phyloP scores from a whole-genome alignment of 53 echinoderm and acorn worm genomes.

The Crossaster papposus region DNA sequence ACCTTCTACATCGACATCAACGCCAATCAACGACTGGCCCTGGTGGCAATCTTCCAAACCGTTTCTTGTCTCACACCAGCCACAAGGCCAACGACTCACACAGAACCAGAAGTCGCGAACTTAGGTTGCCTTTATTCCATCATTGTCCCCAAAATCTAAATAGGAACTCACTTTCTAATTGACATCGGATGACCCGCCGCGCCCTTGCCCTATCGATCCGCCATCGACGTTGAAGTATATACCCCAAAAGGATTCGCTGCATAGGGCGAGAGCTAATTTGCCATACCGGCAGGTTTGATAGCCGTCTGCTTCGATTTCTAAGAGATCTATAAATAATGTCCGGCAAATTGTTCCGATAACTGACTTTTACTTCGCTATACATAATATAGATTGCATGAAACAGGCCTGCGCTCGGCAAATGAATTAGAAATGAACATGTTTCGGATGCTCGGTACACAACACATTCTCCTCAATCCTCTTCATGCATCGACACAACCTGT shows the following conservation, averaged over 20 bases:
- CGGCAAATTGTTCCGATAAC: neutral
- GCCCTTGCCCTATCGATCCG: slow-evolving; percentile 1
- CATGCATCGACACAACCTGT: no score
- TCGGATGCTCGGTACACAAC: no score
- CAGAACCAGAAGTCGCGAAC: neutral
- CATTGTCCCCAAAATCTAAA: slow-evolving; percentile 26
- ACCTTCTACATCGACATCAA: neutral
- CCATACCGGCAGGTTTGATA: neutral
- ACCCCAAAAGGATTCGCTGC: neutral
- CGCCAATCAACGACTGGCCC: neutral
- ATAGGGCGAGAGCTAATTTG: neutral
- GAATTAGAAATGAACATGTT: neutral
- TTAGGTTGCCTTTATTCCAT: neutral
- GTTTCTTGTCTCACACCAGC: neutral
- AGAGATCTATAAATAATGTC: slow-evolving; percentile 27
- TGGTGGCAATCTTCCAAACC: neutral
- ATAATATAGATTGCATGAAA: neutral
- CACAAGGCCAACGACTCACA: slow-evolving; percentile 9
- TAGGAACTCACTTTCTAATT: slow-evolving; percentile 4
- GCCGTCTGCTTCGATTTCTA: neutral
- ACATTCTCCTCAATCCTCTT: no score
- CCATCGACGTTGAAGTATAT: slow-evolving; percentile 14
- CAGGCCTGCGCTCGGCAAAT: neutral
- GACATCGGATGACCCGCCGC: slow-evolving; percentile 1
- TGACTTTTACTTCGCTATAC: neutral